A percentile compares a stretch with the other conserved stretches of the same genome.
Conservation (phyloP, 2,888 invertebrate species). For the Incurvaria masculella region DNA sequence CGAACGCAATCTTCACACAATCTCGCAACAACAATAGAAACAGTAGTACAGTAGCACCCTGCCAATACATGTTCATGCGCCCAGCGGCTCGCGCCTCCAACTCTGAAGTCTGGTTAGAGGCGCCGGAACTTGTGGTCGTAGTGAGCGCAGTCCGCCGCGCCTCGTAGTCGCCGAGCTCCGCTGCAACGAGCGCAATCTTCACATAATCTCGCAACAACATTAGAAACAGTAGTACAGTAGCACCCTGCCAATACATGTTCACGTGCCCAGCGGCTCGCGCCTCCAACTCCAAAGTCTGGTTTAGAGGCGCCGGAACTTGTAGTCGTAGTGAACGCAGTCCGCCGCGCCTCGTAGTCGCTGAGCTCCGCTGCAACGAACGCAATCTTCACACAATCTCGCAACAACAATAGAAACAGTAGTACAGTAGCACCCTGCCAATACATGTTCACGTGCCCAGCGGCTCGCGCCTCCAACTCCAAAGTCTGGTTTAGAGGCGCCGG, state of each 20-base stretch:
- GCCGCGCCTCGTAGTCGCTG: constrained; percentile 88
- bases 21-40: no score
- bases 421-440: no score
- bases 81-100: constrained; percentile 85
- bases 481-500: constrained; percentile 89
- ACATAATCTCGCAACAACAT: no score
- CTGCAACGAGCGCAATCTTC: no score
- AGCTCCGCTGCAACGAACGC: constrained; percentile 79
- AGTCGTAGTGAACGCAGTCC: constrained; percentile 87
- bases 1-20: constrained; percentile 11
- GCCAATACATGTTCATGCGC: no score
- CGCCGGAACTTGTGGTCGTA: no score
- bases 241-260: no score
- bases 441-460: no score
- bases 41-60: no score
- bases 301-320: constrained; percentile 91
- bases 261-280: constrained; percentile 79
- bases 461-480: constrained; percentile 81
- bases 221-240: no score
- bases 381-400: no score
- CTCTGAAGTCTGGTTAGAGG: constrained; percentile 89
- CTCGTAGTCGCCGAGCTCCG: constrained; percentile 95
- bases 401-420: no score
- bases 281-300: constrained; percentile 90
- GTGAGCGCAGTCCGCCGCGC: constrained; percentile 79